phyloP scores from a whole-genome alignment of 2,888 invertebrate genomes.

The Scrobipalpa costella region DNA sequence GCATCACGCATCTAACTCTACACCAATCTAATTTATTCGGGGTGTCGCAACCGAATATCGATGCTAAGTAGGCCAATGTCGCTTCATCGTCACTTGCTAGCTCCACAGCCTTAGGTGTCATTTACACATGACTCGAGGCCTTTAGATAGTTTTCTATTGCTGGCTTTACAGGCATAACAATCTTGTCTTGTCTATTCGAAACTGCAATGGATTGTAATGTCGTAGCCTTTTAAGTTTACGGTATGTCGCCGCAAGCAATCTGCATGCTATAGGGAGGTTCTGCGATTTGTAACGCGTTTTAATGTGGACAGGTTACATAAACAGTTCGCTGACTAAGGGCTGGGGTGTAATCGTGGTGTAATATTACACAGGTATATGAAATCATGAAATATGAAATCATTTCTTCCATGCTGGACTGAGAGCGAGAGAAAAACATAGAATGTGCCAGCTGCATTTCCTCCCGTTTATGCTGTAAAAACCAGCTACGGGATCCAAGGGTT shows the following conservation, averaged over 20 bases:
- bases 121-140: neutral
- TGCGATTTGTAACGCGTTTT: neutral
- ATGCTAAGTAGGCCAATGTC: constrained; percentile 25
- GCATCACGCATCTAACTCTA: neutral
- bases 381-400: too few relatives aligned
- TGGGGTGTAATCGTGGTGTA: constrained; percentile 1
- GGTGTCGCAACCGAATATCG: constrained; percentile 28
- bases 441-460: too few relatives aligned
- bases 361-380: too few relatives aligned
- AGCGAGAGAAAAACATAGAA: too few relatives aligned
- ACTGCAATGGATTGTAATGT: neutral
- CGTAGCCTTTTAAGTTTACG: neutral
- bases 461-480: too few relatives aligned
- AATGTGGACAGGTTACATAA: neutral
- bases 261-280: neutral
- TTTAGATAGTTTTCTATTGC: neutral
- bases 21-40: neutral
- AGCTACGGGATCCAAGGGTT: too few relatives aligned
- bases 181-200: neutral
- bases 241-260: neutral
- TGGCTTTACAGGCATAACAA: neutral
- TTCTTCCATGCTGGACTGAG: too few relatives aligned
- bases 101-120: constrained; percentile 3
- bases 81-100: constrained; percentile 8
- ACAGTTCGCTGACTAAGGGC: neutral